phyloP scores from a whole-genome alignment of 2,113 vertebrate species.

The Zapornia atra region DNA sequence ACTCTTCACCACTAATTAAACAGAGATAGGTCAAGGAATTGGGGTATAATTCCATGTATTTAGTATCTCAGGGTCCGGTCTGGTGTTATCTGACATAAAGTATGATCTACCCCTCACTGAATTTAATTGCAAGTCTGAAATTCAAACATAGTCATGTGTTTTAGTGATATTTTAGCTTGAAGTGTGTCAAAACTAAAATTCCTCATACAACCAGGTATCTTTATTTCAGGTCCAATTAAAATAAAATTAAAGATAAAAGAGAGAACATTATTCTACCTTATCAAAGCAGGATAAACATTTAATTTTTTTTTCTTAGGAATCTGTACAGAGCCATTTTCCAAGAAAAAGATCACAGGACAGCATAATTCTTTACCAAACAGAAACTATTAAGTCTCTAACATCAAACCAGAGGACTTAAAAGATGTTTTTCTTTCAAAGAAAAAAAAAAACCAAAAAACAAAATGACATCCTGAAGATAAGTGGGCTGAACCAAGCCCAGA shows the following conservation, averaged over 20 bases:
- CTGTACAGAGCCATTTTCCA: neutral
- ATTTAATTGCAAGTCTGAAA: slow-evolving; percentile 4
- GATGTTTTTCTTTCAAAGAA: slow-evolving; percentile 13
- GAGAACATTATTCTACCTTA: slow-evolving; percentile 47
- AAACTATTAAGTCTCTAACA: slow-evolving; percentile 6
- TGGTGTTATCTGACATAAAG: slow-evolving; percentile 6
- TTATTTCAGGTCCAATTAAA: slow-evolving; percentile 57
- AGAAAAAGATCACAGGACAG: slow-evolving; percentile 29
- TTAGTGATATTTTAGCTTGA: slow-evolving; percentile 5
- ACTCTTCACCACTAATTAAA: neutral
- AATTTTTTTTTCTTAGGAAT: slow-evolving; percentile 27
- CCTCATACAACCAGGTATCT: neutral
- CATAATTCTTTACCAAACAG: neutral
- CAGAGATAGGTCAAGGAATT: neutral
- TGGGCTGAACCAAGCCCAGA: slow-evolving; percentile 18
- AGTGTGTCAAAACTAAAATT: slow-evolving; percentile 32
- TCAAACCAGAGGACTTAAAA: slow-evolving; percentile 14
- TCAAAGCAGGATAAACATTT: slow-evolving; percentile 51
- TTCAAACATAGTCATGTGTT: slow-evolving; percentile 24
- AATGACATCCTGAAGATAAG: slow-evolving; percentile 59
- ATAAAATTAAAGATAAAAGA: slow-evolving; percentile 50
- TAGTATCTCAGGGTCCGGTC: neutral
- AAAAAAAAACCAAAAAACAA: neutral
- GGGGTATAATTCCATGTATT: neutral
- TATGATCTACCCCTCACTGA: neutral